Evolutionary conservation across 2,797 vertebrate species (phyloP), one percentile per base, ranked within the genome.

Genomic region (Smutsia gigantea): DNA sequence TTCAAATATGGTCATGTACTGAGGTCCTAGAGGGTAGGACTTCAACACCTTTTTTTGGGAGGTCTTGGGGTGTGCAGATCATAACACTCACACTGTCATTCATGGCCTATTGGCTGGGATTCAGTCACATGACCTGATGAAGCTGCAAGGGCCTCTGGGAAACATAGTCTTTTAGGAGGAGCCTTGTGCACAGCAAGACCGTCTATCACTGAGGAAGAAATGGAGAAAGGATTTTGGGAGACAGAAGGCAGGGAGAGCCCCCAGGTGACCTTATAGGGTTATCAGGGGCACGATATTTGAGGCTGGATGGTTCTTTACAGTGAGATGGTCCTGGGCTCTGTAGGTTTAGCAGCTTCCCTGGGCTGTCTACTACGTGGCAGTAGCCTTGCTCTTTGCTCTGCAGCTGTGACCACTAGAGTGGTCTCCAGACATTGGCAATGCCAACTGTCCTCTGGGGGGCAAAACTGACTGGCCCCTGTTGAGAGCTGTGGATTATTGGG

Each of bases 111-210:
- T 90, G 88, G 37, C 46, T 49, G 31, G 51, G 29, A 29, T 17
- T 61, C 19, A 11, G 63, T 69, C 46, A 71, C 46, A 21, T 78
- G 88, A 57, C 10, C 37, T 19, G 27, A 39, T 4, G 14, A 21
- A 4, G n/a, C 21, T 64, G 21, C 92, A 64, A 39, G 39, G 53
- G 46, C 57, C 34, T 29, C 69, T 91, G 83, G 88, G 88, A 91
- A 64, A 84, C 19, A 46, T 55, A 39, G 87, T 87, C 9, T n/a
- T 87, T 57, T 46, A 49, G 29, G 61, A 68, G 51, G 11, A 1
- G 15, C 39, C 61, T 61, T 59, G 31, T 21, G 25, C 25, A 12
- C 3, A 18, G 57, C 46, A n/a, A 17, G 29, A 11, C 18, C 23
- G 83, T 87, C 34, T 82, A 1, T 42, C n/a, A 34, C 11, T 27